Base-by-base conservation (phyloP, 2,797 vertebrate genomes). In the Falco concolor region DNA sequence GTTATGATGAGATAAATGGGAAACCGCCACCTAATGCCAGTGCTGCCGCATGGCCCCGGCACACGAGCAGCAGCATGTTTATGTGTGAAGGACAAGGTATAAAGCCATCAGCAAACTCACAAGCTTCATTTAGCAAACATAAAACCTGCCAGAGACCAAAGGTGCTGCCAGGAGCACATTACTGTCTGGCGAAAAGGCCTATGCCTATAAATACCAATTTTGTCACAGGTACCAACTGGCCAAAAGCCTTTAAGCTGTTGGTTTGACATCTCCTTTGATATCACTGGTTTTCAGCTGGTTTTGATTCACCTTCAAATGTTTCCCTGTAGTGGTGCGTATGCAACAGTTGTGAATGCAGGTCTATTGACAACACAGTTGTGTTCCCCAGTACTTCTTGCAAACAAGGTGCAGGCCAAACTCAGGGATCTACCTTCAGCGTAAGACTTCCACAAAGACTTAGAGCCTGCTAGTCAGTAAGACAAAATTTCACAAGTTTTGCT, bases 1-100 rank as follows among this genome's bases (percentile, higher is more conserved):
- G 21, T 1, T 19, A 67, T 1, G 8, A 47, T 0, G 1, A 81
- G 23, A 60, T 21, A 53, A 72, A 75, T 0, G 2, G 24, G 45
- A 78, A 82, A 67, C 13, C 49, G 36, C 44, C 1, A 5, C 61
- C 61, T 56, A 23, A 47, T 1, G 2, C 68, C 8, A 2, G 11
- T 65, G 32, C 25, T 4, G 3, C 49, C 9, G 5, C 23, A 15
- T 32, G 75, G 67, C 22, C 57, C 60, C 12, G 32, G 25, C 94
- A 76, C 47, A 90, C 0, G 0, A 76, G 18, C 4, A 8, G 70
- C 49, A 87, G 70, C 18, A 9, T 12, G 30, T 10, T 77, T 34
- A 47, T 6, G 6, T 36, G 45, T 12, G 32, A 85, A 93, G 45
- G 27, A 76, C 32, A 36, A 50, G 30, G 54, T 44, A 52, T 14